Percentiles rank a stretch among this genome's conserved stretches.
Evolutionary conservation across 2,113 vertebrate species (phyloP).

Genomic region (Rafetus swinhoei): DNA sequence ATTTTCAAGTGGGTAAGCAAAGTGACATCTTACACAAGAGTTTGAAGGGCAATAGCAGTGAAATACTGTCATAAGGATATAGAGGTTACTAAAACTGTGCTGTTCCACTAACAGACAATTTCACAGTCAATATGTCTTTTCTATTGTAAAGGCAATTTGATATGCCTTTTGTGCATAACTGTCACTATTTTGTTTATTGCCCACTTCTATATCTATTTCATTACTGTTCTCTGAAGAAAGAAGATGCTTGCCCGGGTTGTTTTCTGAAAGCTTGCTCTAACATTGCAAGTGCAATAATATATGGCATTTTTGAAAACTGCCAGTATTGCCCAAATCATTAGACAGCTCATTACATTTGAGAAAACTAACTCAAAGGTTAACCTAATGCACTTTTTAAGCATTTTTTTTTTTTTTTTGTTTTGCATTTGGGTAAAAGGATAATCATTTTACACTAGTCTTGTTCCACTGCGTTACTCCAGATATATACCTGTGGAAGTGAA

Average conservation of each 20-base stretch:
- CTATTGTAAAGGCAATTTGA: slow-evolving; percentile 50
- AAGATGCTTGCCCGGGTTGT: slow-evolving; percentile 37
- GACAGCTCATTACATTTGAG: slow-evolving; percentile 31
- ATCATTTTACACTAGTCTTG: accelerated
- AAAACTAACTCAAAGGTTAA: slow-evolving; percentile 4
- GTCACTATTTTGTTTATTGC: slow-evolving; percentile 55
- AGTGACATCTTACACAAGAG: accelerated
- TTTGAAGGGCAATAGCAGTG: slow-evolving; percentile 54
- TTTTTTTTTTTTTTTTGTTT: not conserved
- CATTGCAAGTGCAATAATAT: slow-evolving; percentile 29
- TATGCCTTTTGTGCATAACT: slow-evolving; percentile 56
- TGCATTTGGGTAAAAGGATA: not conserved
- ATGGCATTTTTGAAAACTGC: slow-evolving; percentile 50
- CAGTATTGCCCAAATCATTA: not conserved
- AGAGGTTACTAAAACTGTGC: slow-evolving; percentile 59
- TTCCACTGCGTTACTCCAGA: accelerated
- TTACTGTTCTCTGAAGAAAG: slow-evolving; percentile 44
- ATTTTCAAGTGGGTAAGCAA: not conserved
- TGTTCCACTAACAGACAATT: slow-evolving; percentile 51
- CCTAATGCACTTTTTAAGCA: not conserved
- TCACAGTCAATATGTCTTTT: slow-evolving; percentile 67
- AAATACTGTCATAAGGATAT: slow-evolving; percentile 51
- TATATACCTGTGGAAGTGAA: not conserved
- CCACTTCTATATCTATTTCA: slow-evolving; percentile 49
- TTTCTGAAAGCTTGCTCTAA: slow-evolving; percentile 15